These are phyloP conservation scores for Microchirus variegatus DNA, from an alignment of 2,797 vertebrate species.

Conservation along the genomic window DNA sequence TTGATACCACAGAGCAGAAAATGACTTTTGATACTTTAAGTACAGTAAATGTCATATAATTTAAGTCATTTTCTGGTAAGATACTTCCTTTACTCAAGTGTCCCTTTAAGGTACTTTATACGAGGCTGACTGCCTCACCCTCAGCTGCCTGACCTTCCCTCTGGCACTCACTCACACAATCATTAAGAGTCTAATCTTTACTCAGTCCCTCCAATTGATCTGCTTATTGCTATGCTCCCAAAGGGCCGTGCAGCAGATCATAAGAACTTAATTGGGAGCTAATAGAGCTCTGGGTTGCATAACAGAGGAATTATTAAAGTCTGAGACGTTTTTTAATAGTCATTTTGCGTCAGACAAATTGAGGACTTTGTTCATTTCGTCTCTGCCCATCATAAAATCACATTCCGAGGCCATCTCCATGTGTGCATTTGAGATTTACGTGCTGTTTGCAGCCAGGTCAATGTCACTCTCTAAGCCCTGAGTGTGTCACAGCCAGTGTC, in stretches of 20 bases:
- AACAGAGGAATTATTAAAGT: slow-evolving; percentile 25
- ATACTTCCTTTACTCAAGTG: no score
- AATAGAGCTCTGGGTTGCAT: slow-evolving; percentile 18
- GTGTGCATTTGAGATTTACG: slow-evolving; percentile 30
- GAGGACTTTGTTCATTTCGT: slow-evolving; percentile 2
- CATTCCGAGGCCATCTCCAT: neutral
- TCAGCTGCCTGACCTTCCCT: slow-evolving; percentile 41
- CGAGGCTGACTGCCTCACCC: slow-evolving; percentile 16
- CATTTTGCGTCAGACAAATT: slow-evolving; percentile 23
- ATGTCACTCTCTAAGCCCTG: slow-evolving; percentile 68
- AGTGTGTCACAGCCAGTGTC: slow-evolving; percentile 75
- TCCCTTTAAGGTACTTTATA: no score
- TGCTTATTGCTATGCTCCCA: slow-evolving; percentile 38
- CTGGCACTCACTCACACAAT: slow-evolving; percentile 58
- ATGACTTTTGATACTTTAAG: no score
- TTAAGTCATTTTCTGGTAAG: no score
- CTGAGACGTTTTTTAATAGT: slow-evolving; percentile 13
- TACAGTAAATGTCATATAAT: no score
- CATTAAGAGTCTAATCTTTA: slow-evolving; percentile 75
- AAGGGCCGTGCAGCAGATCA: slow-evolving; percentile 42
- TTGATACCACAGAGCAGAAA: no score
- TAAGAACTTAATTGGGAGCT: slow-evolving; percentile 45
- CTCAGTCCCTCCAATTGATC: slow-evolving; percentile 68
- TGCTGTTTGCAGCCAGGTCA: slow-evolving; percentile 61
- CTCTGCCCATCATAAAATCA: neutral